phyloP scores from a whole-genome alignment of 1,140 invertebrate species.

The Anagrus nilaparvatae region DNA sequence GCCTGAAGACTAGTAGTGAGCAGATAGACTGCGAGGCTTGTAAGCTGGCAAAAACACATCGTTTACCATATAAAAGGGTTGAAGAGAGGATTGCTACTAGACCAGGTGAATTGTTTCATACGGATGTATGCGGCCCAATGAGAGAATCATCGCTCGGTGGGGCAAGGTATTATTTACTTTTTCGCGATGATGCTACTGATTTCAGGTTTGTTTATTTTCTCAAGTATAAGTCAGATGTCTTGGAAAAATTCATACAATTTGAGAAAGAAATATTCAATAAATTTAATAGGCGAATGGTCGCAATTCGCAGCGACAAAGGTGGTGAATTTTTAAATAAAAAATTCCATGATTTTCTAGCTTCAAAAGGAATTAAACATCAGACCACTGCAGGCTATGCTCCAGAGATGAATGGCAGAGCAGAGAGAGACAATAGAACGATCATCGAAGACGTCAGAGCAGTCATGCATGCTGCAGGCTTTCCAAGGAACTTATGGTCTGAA shows the following conservation, averaged over 20 bases:
- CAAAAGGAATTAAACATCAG: slow-evolving; percentile 6
- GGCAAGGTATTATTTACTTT: slow-evolving; percentile 9
- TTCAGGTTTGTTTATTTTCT: slow-evolving; percentile 6
- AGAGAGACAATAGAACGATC: slow-evolving; percentile 3
- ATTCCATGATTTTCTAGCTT: background rate
- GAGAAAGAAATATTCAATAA: slow-evolving; percentile 9
- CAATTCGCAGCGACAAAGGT: slow-evolving; percentile 13
- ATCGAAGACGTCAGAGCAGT: slow-evolving; percentile 1
- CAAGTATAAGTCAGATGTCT: slow-evolving; percentile 10
- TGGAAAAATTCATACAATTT: slow-evolving; percentile 3
- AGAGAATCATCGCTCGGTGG: slow-evolving; percentile 3
- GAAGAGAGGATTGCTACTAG: background rate
- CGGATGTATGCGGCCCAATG: slow-evolving; percentile 12
- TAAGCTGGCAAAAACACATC: background rate
- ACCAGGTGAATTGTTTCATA: slow-evolving; percentile 10
- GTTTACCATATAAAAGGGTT: background rate
- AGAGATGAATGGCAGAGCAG: slow-evolving; percentile 5
- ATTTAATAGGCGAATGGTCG: slow-evolving; percentile 10
- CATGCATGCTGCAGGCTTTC: background rate
- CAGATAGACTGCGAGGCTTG: slow-evolving; percentile 7
- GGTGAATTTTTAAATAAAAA: slow-evolving; percentile 10
- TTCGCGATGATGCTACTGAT: slow-evolving; percentile 11
- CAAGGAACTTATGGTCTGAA: background rate
- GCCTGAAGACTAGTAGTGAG: too few species aligned
- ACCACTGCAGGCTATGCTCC: background rate